Evolutionary conservation across 1,140 invertebrate species (phyloP), one percentile per base, ranked within the genome.

Genomic region (Neomicropteryx cornuta): DNA sequence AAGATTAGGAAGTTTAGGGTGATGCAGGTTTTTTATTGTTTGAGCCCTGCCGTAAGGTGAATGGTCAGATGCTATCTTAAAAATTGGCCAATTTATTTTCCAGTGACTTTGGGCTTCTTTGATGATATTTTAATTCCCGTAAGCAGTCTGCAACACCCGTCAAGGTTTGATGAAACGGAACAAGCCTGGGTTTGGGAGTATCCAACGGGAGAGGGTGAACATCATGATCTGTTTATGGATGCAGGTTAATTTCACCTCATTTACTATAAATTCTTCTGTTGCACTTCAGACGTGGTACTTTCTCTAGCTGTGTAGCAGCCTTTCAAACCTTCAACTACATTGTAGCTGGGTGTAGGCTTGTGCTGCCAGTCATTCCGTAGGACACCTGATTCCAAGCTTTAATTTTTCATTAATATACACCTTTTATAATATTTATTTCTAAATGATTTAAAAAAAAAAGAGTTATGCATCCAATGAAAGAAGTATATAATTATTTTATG

Each of bases 141-240:
- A 6, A 79, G 82, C 53, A 79, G 81, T 16, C 60, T 97, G 4
- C 91, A 92, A 63, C 81, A 93, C 63, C 90, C 90, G 10, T 90
- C 87, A 3, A 76, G 82, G 51, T 97, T 93, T 68, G 87, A 95
- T 70, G 87, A 95, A 67, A 81, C 79, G 27, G 90, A 96, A 55
- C 88, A 95, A 66, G 77, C 83, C 0, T 97, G 91, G 92, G 77
- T 92, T 1, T 97, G 93, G 93, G 86, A 94, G 55, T 97, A 94
- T 63, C 80, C 86, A 14, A 75, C 77, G 38, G 86, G 81, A 38
- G 79, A 86, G 56, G 89, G 83, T 20, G 74, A 72, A 36, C 87
- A 84, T 53, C 90, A 94, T 64, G 83, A 89, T 53, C 66, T 92
- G 16, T 90, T 83, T 53, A 90, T 93, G 86, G 87, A 93, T 60